Conservation (phyloP, 2,113 vertebrate genomes). For the Aspiorhynchus laticeps region DNA sequence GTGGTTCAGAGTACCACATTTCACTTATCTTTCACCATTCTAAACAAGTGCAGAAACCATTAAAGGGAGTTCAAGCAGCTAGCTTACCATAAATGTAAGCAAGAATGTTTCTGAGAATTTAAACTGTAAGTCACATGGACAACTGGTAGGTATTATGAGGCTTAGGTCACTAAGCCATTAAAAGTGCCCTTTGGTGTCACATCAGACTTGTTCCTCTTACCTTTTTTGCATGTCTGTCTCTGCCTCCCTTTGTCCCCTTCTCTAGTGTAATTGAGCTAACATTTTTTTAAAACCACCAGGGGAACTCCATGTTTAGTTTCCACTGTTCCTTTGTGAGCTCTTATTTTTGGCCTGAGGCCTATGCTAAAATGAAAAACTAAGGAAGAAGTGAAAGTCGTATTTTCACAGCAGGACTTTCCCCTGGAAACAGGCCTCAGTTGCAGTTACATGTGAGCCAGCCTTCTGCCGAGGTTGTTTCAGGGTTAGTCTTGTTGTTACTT, state of each 20-base stretch:
- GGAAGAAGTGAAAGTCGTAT: constrained; percentile 45
- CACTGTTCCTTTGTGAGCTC: constrained; percentile 7
- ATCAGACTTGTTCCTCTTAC: neutral
- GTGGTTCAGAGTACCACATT: constrained; percentile 14
- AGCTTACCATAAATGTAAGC: constrained; percentile 28
- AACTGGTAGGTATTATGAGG: constrained; percentile 25
- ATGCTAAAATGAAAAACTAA: neutral
- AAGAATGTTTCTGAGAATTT: constrained; percentile 28
- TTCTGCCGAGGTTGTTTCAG: neutral
- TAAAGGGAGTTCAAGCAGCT: constrained; percentile 24
- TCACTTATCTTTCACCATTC: constrained; percentile 28
- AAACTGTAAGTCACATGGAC: constrained; percentile 32
- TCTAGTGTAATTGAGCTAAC: neutral
- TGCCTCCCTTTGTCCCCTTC: neutral
- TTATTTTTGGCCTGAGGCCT: constrained; percentile 12
- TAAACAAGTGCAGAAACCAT: constrained; percentile 48
- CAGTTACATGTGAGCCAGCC: neutral
- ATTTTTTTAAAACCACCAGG: constrained; percentile 10
- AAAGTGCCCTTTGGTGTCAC: neutral
- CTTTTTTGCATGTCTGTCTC: neutral
- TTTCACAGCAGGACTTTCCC: constrained; percentile 54
- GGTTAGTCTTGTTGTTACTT: neutral
- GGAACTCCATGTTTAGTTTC: constrained; percentile 42
- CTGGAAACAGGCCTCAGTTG: constrained; percentile 23
- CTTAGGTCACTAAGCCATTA: neutral